Conservation (phyloP, 2,888 invertebrate genomes). For the Craniophora ligustri region DNA sequence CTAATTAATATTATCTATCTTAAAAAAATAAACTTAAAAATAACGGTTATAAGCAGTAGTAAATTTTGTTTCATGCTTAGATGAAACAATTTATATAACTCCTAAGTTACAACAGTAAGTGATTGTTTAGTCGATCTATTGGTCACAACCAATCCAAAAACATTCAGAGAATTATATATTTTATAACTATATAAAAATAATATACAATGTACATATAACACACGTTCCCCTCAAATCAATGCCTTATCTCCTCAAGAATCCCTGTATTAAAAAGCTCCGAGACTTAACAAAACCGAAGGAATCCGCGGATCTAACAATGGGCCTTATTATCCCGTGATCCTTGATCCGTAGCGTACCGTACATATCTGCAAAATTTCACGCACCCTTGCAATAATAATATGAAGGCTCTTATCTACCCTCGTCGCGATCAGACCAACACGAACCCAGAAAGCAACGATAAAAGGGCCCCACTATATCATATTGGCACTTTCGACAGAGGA, state of each 20-base stretch:
- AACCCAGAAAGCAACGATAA: constrained; percentile 70
- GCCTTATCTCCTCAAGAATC: constrained; percentile 49
- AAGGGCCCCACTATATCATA: constrained; percentile 84
- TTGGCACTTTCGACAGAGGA: constrained; percentile 81
- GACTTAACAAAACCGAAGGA: constrained; percentile 52
- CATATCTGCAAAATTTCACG: constrained; percentile 85
- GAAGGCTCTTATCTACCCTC: constrained; percentile 82
- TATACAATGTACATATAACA: no score
- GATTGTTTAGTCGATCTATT: no score
- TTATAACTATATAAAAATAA: no score
- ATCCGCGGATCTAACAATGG: constrained; percentile 53
- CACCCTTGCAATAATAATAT: constrained; percentile 84
- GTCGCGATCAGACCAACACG: constrained; percentile 66
- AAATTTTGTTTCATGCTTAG: no score
- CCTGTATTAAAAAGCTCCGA: constrained; percentile 65
- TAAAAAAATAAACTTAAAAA: no score
- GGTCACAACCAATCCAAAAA: no score
- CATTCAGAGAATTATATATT: no score
- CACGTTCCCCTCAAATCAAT: constrained; percentile 29
- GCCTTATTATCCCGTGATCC: constrained; percentile 76
- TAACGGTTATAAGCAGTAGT: no score
- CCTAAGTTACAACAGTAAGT: no score
- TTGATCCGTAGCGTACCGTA: constrained; percentile 69
- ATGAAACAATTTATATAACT: no score
- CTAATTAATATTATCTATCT: no score